A percentile compares a stretch with the other conserved stretches of the same genome.
These are phyloP conservation scores for Cryptocephalus primarius DNA, from an alignment of 2,888 invertebrate species.

Conservation along the genomic window DNA sequence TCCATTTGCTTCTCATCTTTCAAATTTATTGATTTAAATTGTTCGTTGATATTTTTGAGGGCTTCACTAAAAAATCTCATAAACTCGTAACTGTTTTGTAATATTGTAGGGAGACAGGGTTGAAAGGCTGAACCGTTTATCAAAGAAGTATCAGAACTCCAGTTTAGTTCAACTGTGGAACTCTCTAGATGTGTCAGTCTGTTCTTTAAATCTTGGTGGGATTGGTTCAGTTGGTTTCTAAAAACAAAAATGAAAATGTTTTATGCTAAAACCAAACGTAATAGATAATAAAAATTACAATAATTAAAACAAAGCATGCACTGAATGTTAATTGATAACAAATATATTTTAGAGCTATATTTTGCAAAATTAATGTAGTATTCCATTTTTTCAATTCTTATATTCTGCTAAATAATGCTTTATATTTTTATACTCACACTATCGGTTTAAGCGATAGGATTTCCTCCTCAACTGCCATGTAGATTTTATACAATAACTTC, in stretches of 20 bases:
- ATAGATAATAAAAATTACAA: constrained; percentile 18
- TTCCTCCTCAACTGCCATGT: constrained; percentile 38
- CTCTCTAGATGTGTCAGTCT: constrained; percentile 23
- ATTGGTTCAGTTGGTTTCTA: constrained; percentile 24
- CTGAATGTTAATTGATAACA: no score
- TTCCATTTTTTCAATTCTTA: no score
- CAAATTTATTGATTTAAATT: constrained; percentile 21
- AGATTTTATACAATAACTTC: constrained; percentile 36
- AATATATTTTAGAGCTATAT: no score
- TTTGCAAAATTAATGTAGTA: no score
- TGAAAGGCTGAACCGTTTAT: constrained; percentile 28
- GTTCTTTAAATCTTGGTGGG: constrained; percentile 25
- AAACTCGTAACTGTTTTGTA: constrained; percentile 26
- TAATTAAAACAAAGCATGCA: no score
- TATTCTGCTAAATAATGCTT: no score
- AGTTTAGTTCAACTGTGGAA: constrained; percentile 26
- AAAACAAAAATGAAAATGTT: constrained; percentile 9
- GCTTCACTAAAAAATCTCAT: constrained; percentile 22
- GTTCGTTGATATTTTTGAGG: constrained; percentile 21
- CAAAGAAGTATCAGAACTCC: constrained; percentile 21
- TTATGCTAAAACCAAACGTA: not conserved
- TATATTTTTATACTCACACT: not conserved
- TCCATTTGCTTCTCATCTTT: constrained; percentile 21
- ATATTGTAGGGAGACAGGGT: constrained; percentile 26
- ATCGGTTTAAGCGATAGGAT: constrained; percentile 30